Evolutionary conservation across 1,140 invertebrate genomes (phyloP).

Genomic region (Phocides pigmalion): DNA sequence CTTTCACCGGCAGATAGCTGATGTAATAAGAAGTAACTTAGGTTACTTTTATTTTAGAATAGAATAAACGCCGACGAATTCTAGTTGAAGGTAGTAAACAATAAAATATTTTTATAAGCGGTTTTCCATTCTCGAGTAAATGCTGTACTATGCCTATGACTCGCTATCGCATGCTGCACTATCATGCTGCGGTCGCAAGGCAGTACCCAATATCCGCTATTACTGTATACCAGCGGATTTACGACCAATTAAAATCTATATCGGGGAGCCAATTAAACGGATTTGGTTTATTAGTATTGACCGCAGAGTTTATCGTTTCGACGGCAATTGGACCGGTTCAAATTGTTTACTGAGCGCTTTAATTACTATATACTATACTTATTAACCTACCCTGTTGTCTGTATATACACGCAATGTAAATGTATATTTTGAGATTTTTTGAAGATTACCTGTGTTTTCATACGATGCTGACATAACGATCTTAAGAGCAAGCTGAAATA

Average conservation of each 20-base stretch:
- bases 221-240: slow-evolving; percentile 59
- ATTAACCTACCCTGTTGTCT: neutral
- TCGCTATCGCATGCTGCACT: neutral
- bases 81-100: too few species aligned
- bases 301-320: slow-evolving; percentile 55
- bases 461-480: too few species aligned
- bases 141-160: neutral
- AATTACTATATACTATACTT: slow-evolving; percentile 1
- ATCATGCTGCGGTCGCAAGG: neutral
- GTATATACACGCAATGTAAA: neutral
- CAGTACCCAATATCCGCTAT: slow-evolving; percentile 44
- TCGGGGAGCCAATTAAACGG: slow-evolving; percentile 72
- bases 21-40: too few species aligned
- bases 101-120: too few species aligned
- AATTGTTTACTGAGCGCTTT: slow-evolving; percentile 24
- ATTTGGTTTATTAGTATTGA: slow-evolving; percentile 71
- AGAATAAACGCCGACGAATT: too few species aligned
- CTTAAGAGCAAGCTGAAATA: too few species aligned
- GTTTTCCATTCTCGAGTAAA: too few species aligned
- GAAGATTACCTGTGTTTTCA: too few species aligned
- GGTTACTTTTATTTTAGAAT: too few species aligned
- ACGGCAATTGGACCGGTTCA: slow-evolving; percentile 49
- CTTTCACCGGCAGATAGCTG: too few species aligned
- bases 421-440: too few species aligned
- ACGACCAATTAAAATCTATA: slow-evolving; percentile 81